These are phyloP conservation scores for Seira sanloemensis DNA, from an alignment of 2,888 invertebrate species.

Conservation along the genomic window DNA sequence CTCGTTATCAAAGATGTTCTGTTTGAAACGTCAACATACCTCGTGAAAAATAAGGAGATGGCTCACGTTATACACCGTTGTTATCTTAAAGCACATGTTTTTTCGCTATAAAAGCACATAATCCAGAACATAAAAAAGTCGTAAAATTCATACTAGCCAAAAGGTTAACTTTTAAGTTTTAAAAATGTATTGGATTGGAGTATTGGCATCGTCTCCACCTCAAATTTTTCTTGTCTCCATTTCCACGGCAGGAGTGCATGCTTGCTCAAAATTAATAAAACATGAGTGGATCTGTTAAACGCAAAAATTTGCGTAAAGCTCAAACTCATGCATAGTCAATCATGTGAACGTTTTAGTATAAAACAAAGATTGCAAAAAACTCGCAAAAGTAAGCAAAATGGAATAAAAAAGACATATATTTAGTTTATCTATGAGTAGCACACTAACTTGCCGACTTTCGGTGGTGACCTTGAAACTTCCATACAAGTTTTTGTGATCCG, in stretches of 20 bases:
- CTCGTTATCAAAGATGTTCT: not conserved
- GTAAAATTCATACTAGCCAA: not conserved
- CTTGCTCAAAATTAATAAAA: not conserved
- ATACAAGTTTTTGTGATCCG: slow-evolving; percentile 3
- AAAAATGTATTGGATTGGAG: not conserved
- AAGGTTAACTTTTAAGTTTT: not conserved
- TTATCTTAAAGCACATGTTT: not conserved
- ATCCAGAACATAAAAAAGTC: not conserved
- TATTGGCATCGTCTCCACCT: no score
- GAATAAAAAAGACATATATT: not conserved
- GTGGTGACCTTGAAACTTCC: slow-evolving; percentile 36
- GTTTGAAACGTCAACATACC: not conserved
- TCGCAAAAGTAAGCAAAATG: no score
- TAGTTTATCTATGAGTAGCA: not conserved
- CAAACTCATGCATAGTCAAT: not conserved
- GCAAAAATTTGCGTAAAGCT: not conserved
- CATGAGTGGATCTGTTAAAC: not conserved
- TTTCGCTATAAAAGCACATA: not conserved
- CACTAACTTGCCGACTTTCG: slow-evolving; percentile 36
- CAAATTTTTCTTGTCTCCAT: not conserved
- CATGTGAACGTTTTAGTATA: not conserved
- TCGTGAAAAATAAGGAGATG: not conserved
- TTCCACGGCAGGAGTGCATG: not conserved
- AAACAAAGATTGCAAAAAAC: not conserved
- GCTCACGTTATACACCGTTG: not conserved